Evolutionary conservation across 2,888 invertebrate species (phyloP), one percentile per base, ranked within the genome.

Genomic region (Callinectes sapidus): DNA sequence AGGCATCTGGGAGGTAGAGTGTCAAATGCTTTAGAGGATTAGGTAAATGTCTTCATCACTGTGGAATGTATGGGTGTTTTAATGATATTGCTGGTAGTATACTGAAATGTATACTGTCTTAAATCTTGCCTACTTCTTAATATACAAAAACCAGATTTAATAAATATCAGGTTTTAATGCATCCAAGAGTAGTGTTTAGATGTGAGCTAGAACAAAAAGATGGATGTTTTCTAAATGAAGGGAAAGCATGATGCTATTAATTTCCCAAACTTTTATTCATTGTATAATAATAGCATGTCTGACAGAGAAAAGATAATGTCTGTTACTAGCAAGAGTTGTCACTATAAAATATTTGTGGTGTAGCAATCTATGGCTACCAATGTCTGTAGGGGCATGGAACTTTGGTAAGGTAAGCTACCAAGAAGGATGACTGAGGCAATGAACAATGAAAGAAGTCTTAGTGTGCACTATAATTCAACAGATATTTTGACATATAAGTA

Each of bases 1-100:
- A 94, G 28, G 77, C 91, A 91, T 91, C 94, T 94, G 92, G 2
- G 93, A 88, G 42, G 35, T 48, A 18, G 28, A 13, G 71, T 18
- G 48, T 39, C 1, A 14, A 77, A 90, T 23, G 39, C n/a, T 18
- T 90, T n/a, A 42, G 39, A 0, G 32, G 16, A 13, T 16, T 42
- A 23, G n/a, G n/a, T 55, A 35, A 89, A 32, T 28, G 89, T 14
- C 16, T 28, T 32, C 18, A 32, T 61, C 0, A 23, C 61, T 61
- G 13, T 61, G 23, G 23, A 18, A 23, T 61, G 23, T 61, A 5
- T 23, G 18, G 18, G 1, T 61, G 61, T 23, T 61, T 61, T 42
- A 85, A 8, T 85, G 35, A 39, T 32, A 35, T 5, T 61, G 23
- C 18, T 32, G 85, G 18, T 28, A 28, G 14, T 32, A 18, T 16